phyloP scores from a whole-genome alignment of 2,888 invertebrate genomes.

The Lacanobia oleracea region DNA sequence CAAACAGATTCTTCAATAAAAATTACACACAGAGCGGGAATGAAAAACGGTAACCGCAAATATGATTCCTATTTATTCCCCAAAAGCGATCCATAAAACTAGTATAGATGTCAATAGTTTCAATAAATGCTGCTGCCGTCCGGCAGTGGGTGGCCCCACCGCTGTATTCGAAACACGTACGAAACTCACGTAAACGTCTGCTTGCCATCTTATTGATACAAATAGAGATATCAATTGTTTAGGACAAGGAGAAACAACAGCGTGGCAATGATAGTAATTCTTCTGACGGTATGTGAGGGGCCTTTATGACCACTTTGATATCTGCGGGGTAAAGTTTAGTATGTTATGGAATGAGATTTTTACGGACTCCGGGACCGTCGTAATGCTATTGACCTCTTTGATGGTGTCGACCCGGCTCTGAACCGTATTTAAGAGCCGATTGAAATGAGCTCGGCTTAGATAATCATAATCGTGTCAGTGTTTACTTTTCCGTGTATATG shows the following conservation, averaged over 20 bases:
- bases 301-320: slow-evolving; percentile 78
- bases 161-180: slow-evolving; percentile 87
- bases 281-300: slow-evolving; percentile 76
- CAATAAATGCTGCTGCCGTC: slow-evolving; percentile 78
- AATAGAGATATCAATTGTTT: slow-evolving; percentile 90
- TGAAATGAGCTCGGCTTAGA: slow-evolving; percentile 53
- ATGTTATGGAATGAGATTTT: slow-evolving; percentile 77
- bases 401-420: slow-evolving; percentile 67
- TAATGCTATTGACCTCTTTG: slow-evolving; percentile 77
- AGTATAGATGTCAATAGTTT: slow-evolving; percentile 77
- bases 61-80: slow-evolving; percentile 48
- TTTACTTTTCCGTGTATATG: slow-evolving; percentile 40
- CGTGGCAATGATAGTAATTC: slow-evolving; percentile 85
- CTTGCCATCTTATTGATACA: slow-evolving; percentile 89
- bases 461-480: slow-evolving; percentile 54
- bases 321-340: slow-evolving; percentile 76
- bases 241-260: slow-evolving; percentile 85
- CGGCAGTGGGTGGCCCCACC: slow-evolving; percentile 70
- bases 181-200: slow-evolving; percentile 87
- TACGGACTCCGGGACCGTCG: slow-evolving; percentile 74
- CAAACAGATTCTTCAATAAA: slow-evolving; percentile 39
- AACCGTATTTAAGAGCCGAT: slow-evolving; percentile 64
- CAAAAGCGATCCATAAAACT: slow-evolving; percentile 61
- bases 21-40: slow-evolving; percentile 17
- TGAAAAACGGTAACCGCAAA: slow-evolving; percentile 42